Evolutionary conservation across 2,888 invertebrate species (phyloP).

Genomic region (Anoplius nigerrimus): DNA sequence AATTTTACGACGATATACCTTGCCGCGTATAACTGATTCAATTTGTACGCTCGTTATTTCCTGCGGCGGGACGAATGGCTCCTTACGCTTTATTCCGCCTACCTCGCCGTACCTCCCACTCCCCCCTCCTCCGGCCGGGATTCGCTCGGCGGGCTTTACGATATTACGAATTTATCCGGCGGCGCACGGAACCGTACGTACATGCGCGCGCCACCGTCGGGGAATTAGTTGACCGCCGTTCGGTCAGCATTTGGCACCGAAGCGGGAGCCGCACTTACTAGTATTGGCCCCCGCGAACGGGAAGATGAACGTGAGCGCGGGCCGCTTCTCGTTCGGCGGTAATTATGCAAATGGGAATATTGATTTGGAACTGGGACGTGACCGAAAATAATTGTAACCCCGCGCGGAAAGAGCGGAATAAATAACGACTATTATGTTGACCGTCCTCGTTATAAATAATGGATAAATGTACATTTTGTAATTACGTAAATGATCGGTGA

Average conservation of each 20-base stretch:
- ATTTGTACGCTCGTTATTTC: too few relatives aligned
- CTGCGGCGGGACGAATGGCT: too few relatives aligned
- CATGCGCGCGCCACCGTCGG: too few relatives aligned
- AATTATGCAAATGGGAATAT: conserved; percentile 51
- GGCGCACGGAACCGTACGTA: too few relatives aligned
- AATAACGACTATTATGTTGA: conserved; percentile 1
- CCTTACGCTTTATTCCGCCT: too few relatives aligned
- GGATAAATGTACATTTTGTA: neutral
- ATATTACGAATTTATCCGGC: too few relatives aligned
- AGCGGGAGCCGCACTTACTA: conserved; percentile 37
- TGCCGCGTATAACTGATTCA: too few relatives aligned
- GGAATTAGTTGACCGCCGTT: conserved; percentile 3
- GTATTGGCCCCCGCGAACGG: conserved; percentile 42
- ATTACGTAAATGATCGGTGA: neutral
- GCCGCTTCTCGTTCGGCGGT: conserved; percentile 35
- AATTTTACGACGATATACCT: too few relatives aligned
- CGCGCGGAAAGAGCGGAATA: conserved; percentile 14
- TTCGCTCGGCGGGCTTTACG: too few relatives aligned
- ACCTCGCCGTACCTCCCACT: too few relatives aligned
- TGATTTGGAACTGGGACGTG: conserved; percentile 31
- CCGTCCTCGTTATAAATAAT: neutral
- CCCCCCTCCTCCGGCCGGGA: too few relatives aligned
- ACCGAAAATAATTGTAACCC: conserved; percentile 41
- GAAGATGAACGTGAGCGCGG: conserved; percentile 30
- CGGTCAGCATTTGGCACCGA: conserved; percentile 37